These are phyloP conservation scores for Dasyornis broadbenti DNA, from an alignment of 2,113 vertebrate species.

Conservation along the genomic window DNA sequence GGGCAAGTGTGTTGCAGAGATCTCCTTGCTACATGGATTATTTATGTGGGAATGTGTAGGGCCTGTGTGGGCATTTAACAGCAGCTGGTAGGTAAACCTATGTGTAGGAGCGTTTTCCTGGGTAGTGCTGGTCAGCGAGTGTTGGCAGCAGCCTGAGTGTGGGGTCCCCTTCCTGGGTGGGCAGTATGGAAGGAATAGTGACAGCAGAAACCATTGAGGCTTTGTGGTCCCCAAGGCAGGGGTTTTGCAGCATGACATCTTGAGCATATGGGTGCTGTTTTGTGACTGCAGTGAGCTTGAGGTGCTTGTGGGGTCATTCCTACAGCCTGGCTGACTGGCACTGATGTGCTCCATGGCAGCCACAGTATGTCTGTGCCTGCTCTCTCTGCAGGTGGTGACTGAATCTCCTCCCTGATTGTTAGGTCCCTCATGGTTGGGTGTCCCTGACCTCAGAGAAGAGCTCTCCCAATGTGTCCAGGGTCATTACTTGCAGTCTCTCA, in stretches of 20 bases:
- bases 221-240: not conserved
- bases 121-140: not conserved
- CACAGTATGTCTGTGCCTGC: not conserved
- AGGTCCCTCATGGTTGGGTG: not conserved
- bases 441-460: not conserved
- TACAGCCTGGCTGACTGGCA: not conserved
- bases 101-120: not conserved
- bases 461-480: not conserved
- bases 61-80: not conserved
- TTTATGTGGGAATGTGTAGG: not conserved
- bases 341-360: not conserved
- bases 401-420: accelerated
- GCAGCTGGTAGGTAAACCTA: not conserved
- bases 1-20: not conserved
- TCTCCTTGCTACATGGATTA: not conserved
- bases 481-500: not conserved
- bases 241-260: not conserved
- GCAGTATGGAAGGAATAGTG: not conserved
- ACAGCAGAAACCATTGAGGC: not conserved
- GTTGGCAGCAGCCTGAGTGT: not conserved
- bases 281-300: not conserved
- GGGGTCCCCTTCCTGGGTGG: not conserved
- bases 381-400: not conserved
- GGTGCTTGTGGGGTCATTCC: not conserved
- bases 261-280: not conserved